Evolutionary conservation across 2,888 invertebrate species (phyloP).

Genomic region (Synanthedon myopaeformis): DNA sequence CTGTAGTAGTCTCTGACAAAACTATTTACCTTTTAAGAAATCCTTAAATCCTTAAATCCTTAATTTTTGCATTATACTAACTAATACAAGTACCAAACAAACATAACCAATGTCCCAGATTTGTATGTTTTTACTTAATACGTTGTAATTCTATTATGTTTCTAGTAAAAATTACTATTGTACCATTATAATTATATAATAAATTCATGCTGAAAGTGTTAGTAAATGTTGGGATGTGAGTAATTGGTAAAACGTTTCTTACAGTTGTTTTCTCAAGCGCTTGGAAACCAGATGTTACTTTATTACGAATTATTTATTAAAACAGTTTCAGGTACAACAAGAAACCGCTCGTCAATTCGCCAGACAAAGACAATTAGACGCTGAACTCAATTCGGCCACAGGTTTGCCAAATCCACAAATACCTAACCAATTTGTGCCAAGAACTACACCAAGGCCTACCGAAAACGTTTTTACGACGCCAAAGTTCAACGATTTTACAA

Average conservation of each 20-base stretch:
- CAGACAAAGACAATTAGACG: conserved; percentile 43
- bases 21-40: too few species aligned
- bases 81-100: too few species aligned
- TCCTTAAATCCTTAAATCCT: too few species aligned
- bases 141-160: too few species aligned
- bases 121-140: too few species aligned
- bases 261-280: neutral
- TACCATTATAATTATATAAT: too few species aligned
- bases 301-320: conserved; percentile 1
- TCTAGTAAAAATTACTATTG: too few species aligned
- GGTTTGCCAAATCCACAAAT: conserved; percentile 26
- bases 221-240: too few species aligned
- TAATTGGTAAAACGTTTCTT: neutral
- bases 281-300: conserved; percentile 3
- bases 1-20: too few species aligned
- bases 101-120: too few species aligned
- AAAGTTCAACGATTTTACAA: conserved; percentile 17
- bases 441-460: conserved; percentile 23
- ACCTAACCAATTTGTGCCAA: conserved; percentile 37
- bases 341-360: conserved; percentile 42
- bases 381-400: conserved; percentile 19
- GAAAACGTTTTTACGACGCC: conserved; percentile 23
- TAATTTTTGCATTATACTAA: too few species aligned
- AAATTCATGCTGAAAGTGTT: too few species aligned
- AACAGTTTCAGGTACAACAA: conserved; percentile 48